phyloP scores from a whole-genome alignment of 2,797 vertebrate species.

The Myripristis jacobus region DNA sequence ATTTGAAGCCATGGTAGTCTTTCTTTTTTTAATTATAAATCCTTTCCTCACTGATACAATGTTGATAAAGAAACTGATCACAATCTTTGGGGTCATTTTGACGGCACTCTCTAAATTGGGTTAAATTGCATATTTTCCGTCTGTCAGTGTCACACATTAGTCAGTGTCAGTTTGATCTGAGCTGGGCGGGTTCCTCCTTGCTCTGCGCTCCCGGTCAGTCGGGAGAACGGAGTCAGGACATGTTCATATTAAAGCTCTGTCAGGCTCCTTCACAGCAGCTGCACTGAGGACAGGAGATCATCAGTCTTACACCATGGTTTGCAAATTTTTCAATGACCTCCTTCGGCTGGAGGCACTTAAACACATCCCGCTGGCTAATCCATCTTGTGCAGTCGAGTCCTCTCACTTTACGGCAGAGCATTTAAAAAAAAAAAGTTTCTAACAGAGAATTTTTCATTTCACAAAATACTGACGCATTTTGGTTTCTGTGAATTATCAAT shows the following conservation, averaged over 20 bases:
- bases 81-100: neutral
- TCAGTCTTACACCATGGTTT: slow-evolving; percentile 54
- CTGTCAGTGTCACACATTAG: neutral
- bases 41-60: neutral
- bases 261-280: slow-evolving; percentile 65
- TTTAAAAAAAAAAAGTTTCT: slow-evolving; percentile 2
- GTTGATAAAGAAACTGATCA: too few relatives aligned
- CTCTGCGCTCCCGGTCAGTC: slow-evolving; percentile 26
- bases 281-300: slow-evolving; percentile 55
- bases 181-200: neutral
- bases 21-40: neutral
- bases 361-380: slow-evolving; percentile 48
- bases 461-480: neutral
- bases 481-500: neutral
- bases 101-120: slow-evolving; percentile 12
- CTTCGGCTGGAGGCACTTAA: slow-evolving; percentile 36
- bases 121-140: neutral
- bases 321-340: slow-evolving; percentile 57
- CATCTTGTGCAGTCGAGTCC: slow-evolving; percentile 43
- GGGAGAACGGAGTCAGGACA: slow-evolving; percentile 46
- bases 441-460: neutral
- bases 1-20: too few relatives aligned
- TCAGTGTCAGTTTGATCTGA: neutral
- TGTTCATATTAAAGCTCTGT: slow-evolving; percentile 68
- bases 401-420: slow-evolving; percentile 28